Conservation (phyloP, 2,113 vertebrate species). For the Bettongia penicillata region DNA sequence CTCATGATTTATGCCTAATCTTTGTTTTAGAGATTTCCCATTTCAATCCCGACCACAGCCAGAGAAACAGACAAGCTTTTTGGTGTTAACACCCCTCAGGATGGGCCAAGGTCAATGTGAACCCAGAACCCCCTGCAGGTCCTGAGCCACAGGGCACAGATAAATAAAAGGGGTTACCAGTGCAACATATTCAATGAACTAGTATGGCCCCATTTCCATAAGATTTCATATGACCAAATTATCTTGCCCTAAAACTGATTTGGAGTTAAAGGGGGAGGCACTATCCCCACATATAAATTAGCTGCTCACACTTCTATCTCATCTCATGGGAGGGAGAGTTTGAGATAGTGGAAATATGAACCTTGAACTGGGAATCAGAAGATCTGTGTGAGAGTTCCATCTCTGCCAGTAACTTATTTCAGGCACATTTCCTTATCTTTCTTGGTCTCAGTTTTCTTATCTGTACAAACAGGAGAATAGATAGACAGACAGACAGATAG, state of each 20-base stretch:
- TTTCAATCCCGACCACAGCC: neutral
- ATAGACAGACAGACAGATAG: too few species aligned
- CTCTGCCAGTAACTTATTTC: neutral
- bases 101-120: neutral
- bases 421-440: neutral
- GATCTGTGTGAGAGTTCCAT: neutral
- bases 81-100: neutral
- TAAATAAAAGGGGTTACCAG: neutral
- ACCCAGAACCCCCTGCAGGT: neutral
- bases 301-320: neutral
- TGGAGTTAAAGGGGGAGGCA: neutral
- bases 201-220: neutral
- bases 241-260: neutral
- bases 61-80: neutral
- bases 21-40: neutral
- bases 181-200: neutral
- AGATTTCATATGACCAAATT: neutral
- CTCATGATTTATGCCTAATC: neutral
- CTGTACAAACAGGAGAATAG: neutral
- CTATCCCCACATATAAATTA: neutral
- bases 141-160: neutral
- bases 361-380: neutral
- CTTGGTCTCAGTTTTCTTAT: neutral
- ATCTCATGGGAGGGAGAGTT: neutral
- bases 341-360: neutral